Conservation (phyloP, 2,797 vertebrate species). For the Scolopax rusticola region DNA sequence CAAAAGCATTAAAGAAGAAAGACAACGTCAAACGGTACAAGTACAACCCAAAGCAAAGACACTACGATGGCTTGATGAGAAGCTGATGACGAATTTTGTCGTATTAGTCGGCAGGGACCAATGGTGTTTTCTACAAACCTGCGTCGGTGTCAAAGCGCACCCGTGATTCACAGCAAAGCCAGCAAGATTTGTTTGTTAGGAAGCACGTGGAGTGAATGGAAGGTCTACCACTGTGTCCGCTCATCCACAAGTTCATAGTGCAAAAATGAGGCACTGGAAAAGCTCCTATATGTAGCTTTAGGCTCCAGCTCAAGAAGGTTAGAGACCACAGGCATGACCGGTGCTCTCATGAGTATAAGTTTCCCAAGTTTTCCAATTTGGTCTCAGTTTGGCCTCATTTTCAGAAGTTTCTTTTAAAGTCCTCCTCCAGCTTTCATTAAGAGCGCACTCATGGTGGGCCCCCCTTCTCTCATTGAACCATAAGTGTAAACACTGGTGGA, state of each 20-base stretch:
- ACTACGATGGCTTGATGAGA: not conserved
- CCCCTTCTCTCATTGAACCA: slow-evolving; percentile 4
- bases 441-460: not conserved
- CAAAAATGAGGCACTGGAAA: no score
- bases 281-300: not conserved
- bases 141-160: not conserved
- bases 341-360: not conserved
- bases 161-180: slow-evolving; percentile 25
- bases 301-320: not conserved
- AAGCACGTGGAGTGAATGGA: not conserved
- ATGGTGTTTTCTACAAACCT: slow-evolving; percentile 55
- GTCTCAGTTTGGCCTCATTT: not conserved
- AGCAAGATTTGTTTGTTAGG: slow-evolving; percentile 4
- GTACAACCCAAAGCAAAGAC: not conserved
- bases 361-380: slow-evolving; percentile 18
- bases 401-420: not conserved
- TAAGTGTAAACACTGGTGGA: slow-evolving; percentile 48
- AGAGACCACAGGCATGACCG: not conserved
- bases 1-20: slow-evolving; percentile 61
- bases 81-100: not conserved
- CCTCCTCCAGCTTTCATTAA: not conserved
- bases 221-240: slow-evolving; percentile 31
- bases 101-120: not conserved
- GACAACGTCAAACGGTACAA: not conserved
- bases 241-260: not conserved